Evolutionary conservation across 2,888 invertebrate species (phyloP).

Genomic region (Pheosia gnoma): DNA sequence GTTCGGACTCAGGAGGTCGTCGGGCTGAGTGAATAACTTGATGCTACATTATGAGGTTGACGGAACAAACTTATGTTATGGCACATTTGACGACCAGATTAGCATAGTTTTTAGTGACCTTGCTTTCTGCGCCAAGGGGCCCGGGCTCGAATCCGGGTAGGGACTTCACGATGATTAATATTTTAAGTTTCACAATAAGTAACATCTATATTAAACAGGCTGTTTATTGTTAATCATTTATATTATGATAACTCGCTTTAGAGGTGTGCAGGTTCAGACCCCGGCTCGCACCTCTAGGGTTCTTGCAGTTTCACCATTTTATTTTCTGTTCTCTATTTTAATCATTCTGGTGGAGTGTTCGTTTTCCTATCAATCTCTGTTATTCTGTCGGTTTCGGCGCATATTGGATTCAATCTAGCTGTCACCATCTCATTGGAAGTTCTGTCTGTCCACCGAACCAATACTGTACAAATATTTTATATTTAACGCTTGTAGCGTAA

Average conservation of each 20-base stretch:
- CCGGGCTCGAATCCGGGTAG: too few relatives aligned
- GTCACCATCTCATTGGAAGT: constrained; percentile 65
- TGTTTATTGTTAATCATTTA: too few relatives aligned
- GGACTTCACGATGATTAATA: too few relatives aligned
- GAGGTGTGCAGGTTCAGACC: too few relatives aligned
- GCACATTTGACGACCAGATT: too few relatives aligned
- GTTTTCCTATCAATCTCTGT: constrained; percentile 55
- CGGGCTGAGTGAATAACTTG: background rate
- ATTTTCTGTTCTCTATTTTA: background rate
- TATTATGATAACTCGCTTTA: too few relatives aligned
- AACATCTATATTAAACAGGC: too few relatives aligned
- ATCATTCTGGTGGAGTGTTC: constrained; percentile 35
- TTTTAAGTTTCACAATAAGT: too few relatives aligned
- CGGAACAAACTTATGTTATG: too few relatives aligned
- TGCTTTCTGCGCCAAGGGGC: too few relatives aligned
- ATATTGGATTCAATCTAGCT: constrained; percentile 65
- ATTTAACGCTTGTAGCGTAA: constrained; percentile 1
- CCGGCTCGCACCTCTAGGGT: too few relatives aligned
- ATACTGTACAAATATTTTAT: constrained; percentile 29
- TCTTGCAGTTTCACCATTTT: background rate
- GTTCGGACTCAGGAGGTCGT: constrained; percentile 4
- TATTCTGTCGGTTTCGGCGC: constrained; percentile 49
- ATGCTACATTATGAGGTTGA: background rate
- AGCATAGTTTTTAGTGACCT: too few relatives aligned
- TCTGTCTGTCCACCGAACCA: constrained; percentile 33